Base-by-base conservation (phyloP, 2,113 vertebrate species). In the Coreoperca whiteheadi region DNA sequence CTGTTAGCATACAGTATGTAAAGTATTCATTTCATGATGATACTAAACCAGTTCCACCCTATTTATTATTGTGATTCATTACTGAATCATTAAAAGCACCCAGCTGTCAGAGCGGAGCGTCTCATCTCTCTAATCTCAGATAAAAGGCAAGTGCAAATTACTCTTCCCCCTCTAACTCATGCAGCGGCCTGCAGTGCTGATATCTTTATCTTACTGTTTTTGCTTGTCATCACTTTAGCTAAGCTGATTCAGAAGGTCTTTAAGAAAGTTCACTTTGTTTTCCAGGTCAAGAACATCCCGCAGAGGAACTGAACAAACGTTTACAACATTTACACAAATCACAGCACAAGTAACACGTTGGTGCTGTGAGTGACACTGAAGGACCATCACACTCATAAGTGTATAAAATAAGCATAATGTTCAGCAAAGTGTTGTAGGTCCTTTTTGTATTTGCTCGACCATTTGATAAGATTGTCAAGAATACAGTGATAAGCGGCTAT, bases 261-360 rank as follows among this genome's bases (percentile, higher is more conserved):
- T 6, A 0, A 34, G n/a, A 37, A 48, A n/a, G 43, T n/a, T 83
- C 67, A 63, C 46, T 30, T 64, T 67, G 63, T 65, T 69, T 8
- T 79, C 16, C 25, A 25, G 21, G 25, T 59, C 46, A 41, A 34
- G 34, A 89, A 85, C 80, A 76, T 46, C 57, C 28, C 48, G 73
- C 15, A 48, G 63, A 39, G 41, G 46, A 76, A 54, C 32, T 43
- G 66, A 79, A 84, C 76, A 76, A 72, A 79, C 53, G 54, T 30
- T 32, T 12, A 4, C 21, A 54, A 1, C 6, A 48, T 8, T n/a
- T n/a, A n/a, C 6, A 53, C 20, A 60, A 48, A 71, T 48, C n/a
- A 54, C 28, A 61, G 74, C 5, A 66, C n/a, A 10, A 67, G 74
- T 12, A 76, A 30, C 37, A 28, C 23, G 39, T 65, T 57, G 28